Conservation (phyloP, 2,797 vertebrate genomes). For the Trichosurus vulpecula region DNA sequence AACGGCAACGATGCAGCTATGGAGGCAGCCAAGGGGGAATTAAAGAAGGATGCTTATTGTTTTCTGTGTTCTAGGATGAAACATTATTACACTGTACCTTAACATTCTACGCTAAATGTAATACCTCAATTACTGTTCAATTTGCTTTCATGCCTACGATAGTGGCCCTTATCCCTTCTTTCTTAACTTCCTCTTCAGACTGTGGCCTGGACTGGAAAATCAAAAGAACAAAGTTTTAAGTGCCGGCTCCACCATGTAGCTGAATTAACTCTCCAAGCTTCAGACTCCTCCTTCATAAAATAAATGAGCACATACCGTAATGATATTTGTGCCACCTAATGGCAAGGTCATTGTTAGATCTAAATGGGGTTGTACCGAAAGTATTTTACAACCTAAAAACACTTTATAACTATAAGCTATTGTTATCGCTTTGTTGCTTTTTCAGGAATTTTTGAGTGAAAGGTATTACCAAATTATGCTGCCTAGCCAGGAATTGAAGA, state of each 20-base stretch:
- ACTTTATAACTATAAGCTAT: not conserved
- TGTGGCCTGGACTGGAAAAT: not conserved
- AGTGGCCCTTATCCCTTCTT: not conserved
- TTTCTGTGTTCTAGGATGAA: not conserved
- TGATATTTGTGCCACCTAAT: not conserved
- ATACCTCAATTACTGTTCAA: not conserved
- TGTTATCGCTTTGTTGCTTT: not conserved
- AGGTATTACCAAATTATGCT: not conserved
- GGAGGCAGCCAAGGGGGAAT: not conserved
- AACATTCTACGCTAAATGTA: not conserved
- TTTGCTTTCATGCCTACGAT: not conserved
- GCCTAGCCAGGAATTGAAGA: not conserved
- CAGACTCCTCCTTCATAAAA: not conserved
- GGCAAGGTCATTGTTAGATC: not conserved
- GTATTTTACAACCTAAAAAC: not conserved
- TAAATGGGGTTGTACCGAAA: not conserved
- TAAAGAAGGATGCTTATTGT: not conserved
- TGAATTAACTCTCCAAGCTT: not conserved
- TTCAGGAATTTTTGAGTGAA: not conserved
- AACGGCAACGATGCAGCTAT: not conserved
- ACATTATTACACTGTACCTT: not conserved
- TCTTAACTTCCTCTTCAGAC: not conserved
- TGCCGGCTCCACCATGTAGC: not conserved
- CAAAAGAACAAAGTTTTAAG: not conserved
- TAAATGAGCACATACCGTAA: not conserved